Conservation (phyloP, 64 coral and sea anemone species). For the Stichodactyla mertensii region DNA sequence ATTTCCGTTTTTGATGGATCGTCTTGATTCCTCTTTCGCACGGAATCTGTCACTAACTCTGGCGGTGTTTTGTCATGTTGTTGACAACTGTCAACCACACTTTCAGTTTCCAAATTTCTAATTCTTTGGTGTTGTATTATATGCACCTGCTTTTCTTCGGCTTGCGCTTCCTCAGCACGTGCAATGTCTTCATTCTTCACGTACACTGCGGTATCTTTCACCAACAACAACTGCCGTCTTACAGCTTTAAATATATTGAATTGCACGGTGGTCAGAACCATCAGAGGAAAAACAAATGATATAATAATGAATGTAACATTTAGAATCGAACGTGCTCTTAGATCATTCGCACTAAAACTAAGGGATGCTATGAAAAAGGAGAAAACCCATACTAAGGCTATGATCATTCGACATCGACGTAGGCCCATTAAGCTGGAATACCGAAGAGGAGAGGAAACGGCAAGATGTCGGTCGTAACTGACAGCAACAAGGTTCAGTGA, state of each 20-base stretch:
- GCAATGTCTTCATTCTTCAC: background rate
- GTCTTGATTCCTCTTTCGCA: background rate
- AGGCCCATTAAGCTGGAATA: conserved; percentile 9
- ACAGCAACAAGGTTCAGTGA: conserved; percentile 39
- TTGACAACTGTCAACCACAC: background rate
- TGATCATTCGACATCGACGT: background rate
- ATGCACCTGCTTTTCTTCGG: background rate
- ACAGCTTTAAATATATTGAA: background rate
- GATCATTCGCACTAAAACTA: background rate
- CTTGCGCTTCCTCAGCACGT: background rate
- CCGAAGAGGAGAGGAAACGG: conserved; percentile 6
- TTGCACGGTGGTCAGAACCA: background rate
- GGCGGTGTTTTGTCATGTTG: background rate
- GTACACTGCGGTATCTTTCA: background rate
- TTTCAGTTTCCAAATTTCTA: background rate
- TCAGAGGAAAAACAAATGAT: background rate
- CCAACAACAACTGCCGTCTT: background rate
- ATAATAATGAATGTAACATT: background rate
- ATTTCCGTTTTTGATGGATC: background rate
- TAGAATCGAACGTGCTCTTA: background rate
- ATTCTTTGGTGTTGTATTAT: background rate
- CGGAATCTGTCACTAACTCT: background rate
- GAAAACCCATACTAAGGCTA: conserved; percentile 18
- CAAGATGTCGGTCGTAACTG: conserved; percentile 31
- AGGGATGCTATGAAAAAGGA: conserved; percentile 26